Evolutionary conservation across 2,888 invertebrate genomes (phyloP).

Genomic region (Temnothorax ravouxi): DNA sequence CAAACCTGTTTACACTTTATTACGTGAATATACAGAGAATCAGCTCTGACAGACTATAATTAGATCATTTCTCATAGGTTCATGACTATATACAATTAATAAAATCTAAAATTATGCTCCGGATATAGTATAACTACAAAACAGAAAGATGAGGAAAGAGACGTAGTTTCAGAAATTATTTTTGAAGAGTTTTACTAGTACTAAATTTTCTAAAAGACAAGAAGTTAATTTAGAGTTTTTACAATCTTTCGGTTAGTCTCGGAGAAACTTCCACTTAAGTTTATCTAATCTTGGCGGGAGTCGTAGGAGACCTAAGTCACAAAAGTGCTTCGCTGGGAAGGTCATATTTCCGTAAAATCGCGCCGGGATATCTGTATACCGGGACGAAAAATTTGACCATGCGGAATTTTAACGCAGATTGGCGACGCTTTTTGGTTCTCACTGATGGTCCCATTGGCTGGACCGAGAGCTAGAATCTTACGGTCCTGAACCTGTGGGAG

Average conservation of each 20-base stretch:
- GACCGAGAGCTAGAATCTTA: constrained; percentile 26
- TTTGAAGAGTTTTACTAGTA: not conserved
- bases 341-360: constrained; percentile 64
- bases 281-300: constrained; percentile 33
- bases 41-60: not conserved
- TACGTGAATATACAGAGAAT: not conserved
- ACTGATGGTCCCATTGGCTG: constrained; percentile 13
- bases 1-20: not conserved
- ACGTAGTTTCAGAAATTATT: not conserved
- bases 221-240: constrained; percentile 18
- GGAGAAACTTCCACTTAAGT: constrained; percentile 1
- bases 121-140: not conserved
- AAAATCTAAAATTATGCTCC: not conserved
- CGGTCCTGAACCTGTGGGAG: constrained; percentile 77
- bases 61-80: not conserved
- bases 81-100: not conserved
- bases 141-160: not conserved
- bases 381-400: constrained; percentile 70
- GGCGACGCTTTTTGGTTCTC: constrained; percentile 70
- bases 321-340: constrained; percentile 52
- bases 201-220: constrained; percentile 14
- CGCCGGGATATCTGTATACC: constrained; percentile 53
- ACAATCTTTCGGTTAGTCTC: constrained; percentile 7
- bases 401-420: constrained; percentile 77
- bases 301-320: constrained; percentile 20